phyloP scores from a whole-genome alignment of 2,888 invertebrate species.

The Clostera curtula region DNA sequence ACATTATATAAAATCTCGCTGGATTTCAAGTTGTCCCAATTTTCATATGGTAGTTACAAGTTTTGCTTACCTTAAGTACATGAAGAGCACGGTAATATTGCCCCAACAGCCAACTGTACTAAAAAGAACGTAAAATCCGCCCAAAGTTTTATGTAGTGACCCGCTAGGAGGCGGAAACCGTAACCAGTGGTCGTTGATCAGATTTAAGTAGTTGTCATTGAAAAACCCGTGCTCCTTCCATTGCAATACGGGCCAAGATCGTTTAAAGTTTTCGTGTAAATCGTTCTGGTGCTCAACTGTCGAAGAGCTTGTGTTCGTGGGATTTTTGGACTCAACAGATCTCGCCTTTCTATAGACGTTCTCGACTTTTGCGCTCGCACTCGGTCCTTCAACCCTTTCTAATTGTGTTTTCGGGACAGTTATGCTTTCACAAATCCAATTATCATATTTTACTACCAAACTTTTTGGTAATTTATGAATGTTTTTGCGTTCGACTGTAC shows the following conservation, averaged over 20 bases:
- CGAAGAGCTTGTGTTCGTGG: constrained; percentile 28
- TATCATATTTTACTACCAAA: constrained; percentile 14
- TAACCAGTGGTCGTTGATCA: constrained; percentile 84
- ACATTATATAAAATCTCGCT: too few species aligned
- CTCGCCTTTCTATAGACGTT: constrained; percentile 21
- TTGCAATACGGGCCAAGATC: constrained; percentile 52
- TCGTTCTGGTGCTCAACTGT: constrained; percentile 30
- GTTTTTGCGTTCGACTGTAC: constrained; percentile 11
- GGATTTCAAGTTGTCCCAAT: too few species aligned
- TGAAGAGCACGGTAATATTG: constrained; percentile 81
- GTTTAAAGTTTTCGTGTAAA: constrained; percentile 48
- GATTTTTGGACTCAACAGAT: constrained; percentile 23
- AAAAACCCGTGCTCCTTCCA: constrained; percentile 75
- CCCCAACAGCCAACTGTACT: constrained; percentile 80
- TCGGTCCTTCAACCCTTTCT: constrained; percentile 21
- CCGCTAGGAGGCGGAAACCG: constrained; percentile 78
- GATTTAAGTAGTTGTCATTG: constrained; percentile 69
- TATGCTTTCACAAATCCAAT: constrained; percentile 16
- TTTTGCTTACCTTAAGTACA: constrained; percentile 83
- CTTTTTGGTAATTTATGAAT: constrained; percentile 10
- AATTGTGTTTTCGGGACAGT: constrained; percentile 18
- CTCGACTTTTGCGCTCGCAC: constrained; percentile 22
- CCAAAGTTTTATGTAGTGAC: constrained; percentile 75
- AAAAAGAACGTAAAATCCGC: constrained; percentile 77
- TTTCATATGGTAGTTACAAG: too few species aligned